Conservation (phyloP, 2,113 vertebrate genomes). For the Porphyrio hochstetteri region DNA sequence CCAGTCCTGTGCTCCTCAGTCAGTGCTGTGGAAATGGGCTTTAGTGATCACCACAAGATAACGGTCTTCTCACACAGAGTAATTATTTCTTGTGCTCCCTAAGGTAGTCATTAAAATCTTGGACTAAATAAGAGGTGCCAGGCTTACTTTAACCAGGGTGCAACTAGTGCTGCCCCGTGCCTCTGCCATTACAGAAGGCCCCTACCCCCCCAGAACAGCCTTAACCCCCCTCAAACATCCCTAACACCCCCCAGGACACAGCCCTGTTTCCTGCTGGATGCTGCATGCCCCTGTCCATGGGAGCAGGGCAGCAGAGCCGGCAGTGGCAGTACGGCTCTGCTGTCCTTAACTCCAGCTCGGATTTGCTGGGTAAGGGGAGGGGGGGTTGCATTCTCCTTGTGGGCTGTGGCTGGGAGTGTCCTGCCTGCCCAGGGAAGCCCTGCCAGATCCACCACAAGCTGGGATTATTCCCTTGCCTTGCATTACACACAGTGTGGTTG, state of each 20-base stretch:
- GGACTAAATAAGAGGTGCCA: neutral
- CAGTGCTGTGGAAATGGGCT: neutral
- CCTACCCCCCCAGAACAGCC: neutral
- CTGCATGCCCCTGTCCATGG: neutral
- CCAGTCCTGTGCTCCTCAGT: neutral
- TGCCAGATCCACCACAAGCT: neutral
- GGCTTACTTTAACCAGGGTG: neutral
- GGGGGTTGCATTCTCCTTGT: neutral
- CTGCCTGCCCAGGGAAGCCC: neutral
- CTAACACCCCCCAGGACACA: neutral
- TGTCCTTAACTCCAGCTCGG: neutral
- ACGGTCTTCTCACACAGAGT: neutral
- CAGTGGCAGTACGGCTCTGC: neutral
- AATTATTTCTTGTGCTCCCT: neutral
- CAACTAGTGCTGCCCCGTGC: neutral
- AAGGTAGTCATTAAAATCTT: neutral
- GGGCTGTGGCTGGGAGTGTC: neutral
- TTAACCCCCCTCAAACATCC: too few species aligned
- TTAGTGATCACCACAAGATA: neutral
- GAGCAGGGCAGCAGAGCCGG: fast-evolving
- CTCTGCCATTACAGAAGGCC: neutral
- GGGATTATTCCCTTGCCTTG: neutral
- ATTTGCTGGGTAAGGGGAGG: neutral
- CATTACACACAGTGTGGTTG: neutral
- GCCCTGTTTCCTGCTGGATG: neutral